These are phyloP conservation scores for Sarcophilus harrisii DNA, from an alignment of 2,797 vertebrate genomes.

Conservation along the genomic window DNA sequence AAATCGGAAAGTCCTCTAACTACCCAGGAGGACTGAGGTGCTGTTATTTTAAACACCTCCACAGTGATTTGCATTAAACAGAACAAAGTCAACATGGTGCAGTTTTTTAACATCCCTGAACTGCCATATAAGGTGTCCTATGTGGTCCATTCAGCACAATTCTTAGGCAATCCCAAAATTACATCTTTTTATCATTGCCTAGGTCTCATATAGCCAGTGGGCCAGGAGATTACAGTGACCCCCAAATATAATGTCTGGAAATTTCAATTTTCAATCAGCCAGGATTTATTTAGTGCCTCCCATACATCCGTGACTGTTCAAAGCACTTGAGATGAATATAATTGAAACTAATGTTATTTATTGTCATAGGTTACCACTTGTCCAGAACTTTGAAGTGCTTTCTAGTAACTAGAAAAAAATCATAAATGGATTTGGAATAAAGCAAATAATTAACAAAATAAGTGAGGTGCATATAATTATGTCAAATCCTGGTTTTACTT, in stretches of 20 bases:
- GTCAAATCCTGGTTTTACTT: not conserved
- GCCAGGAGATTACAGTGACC: not conserved
- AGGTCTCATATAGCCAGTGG: not conserved
- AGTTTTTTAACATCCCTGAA: not conserved
- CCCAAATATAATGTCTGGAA: not conserved
- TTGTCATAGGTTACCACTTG: not conserved
- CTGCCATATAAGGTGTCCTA: not conserved
- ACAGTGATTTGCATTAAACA: not conserved
- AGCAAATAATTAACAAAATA: not conserved
- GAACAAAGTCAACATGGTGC: not conserved
- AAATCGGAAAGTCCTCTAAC: not conserved
- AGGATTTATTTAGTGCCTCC: not conserved
- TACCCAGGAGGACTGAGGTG: not conserved
- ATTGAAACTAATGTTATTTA: not conserved
- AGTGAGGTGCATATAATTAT: not conserved
- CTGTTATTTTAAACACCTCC: not conserved
- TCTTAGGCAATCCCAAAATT: not conserved
- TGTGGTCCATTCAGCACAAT: not conserved
- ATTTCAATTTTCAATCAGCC: not conserved
- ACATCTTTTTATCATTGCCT: not conserved
- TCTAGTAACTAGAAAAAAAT: not conserved
- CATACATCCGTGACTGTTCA: not conserved
- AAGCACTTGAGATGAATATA: not conserved
- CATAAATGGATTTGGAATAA: not conserved
- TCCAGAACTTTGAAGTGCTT: not conserved